Percentiles rank a stretch among this genome's conserved stretches.
Evolutionary conservation across 2,888 invertebrate genomes (phyloP).

Genomic region (Lissonota sp.): DNA sequence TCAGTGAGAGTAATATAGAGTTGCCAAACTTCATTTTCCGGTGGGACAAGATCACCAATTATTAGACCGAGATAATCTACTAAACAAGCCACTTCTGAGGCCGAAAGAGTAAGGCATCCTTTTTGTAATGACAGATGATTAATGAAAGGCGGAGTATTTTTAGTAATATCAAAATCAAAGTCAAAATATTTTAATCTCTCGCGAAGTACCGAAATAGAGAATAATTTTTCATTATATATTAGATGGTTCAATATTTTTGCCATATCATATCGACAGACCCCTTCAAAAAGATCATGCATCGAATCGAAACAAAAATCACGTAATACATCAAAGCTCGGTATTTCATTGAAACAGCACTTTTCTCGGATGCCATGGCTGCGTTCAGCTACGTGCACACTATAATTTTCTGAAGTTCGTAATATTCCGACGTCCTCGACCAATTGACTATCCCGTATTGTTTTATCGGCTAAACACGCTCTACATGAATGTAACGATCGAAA

Average conservation of each 20-base stretch:
- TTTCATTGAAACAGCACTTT: constrained; percentile 61
- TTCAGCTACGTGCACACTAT: constrained; percentile 29
- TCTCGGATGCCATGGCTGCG: constrained; percentile 45
- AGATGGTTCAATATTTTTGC: too few species aligned
- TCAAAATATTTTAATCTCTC: too few species aligned
- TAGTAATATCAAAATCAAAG: constrained; percentile 39
- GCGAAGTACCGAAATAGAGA: too few species aligned
- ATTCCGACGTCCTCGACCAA: constrained; percentile 24
- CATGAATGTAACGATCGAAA: constrained; percentile 56
- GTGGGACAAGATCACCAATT: constrained; percentile 63
- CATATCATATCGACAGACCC: neutral
- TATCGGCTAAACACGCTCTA: constrained; percentile 50
- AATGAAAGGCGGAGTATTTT: constrained; percentile 58
- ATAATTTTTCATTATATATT: too few species aligned
- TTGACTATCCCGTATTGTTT: constrained; percentile 24
- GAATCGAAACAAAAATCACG: constrained; percentile 57
- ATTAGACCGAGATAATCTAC: constrained; percentile 59
- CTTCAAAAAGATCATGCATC: constrained; percentile 65
- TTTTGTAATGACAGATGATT: constrained; percentile 45
- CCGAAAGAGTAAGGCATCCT: constrained; percentile 54
- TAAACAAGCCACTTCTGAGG: constrained; percentile 63
- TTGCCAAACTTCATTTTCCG: constrained; percentile 56
- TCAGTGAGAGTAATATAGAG: constrained; percentile 55
- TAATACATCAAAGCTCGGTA: constrained; percentile 55
- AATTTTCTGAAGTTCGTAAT: constrained; percentile 35